Conservation (phyloP, 2,113 vertebrate genomes). For the Aegithalos caudatus region DNA sequence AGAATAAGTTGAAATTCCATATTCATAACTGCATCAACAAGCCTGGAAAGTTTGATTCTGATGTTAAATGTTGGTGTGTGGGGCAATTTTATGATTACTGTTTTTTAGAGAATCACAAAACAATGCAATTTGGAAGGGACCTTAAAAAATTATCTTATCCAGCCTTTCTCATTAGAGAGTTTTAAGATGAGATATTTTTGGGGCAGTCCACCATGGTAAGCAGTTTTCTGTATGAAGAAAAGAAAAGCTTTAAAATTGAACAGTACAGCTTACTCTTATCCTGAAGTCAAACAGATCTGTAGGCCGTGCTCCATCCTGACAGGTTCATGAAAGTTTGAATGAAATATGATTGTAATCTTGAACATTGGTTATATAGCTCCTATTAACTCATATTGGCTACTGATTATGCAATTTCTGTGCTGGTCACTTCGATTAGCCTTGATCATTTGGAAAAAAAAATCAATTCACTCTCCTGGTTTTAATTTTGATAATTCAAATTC, state of each 20-base stretch:
- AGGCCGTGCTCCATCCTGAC: neutral
- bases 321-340: neutral
- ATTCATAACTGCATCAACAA: neutral
- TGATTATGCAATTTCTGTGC: slow-evolving; percentile 27
- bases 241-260: neutral
- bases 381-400: slow-evolving; percentile 19
- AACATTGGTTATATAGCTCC: neutral
- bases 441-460: slow-evolving; percentile 23
- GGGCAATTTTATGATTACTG: neutral
- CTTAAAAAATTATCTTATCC: neutral
- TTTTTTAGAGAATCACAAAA: neutral
- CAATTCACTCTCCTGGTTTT: slow-evolving; percentile 56
- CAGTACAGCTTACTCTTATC: neutral
- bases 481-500: slow-evolving; percentile 69
- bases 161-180: neutral
- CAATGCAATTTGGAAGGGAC: neutral
- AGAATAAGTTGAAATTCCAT: neutral
- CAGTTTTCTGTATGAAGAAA: neutral
- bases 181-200: neutral
- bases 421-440: slow-evolving; percentile 56
- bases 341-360: slow-evolving; percentile 10
- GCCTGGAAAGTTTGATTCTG: neutral
- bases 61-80: neutral
- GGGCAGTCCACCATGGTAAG: neutral
- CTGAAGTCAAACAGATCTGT: neutral